phyloP scores from a whole-genome alignment of 2,888 invertebrate species.

The Drosophila paramelanica region DNA sequence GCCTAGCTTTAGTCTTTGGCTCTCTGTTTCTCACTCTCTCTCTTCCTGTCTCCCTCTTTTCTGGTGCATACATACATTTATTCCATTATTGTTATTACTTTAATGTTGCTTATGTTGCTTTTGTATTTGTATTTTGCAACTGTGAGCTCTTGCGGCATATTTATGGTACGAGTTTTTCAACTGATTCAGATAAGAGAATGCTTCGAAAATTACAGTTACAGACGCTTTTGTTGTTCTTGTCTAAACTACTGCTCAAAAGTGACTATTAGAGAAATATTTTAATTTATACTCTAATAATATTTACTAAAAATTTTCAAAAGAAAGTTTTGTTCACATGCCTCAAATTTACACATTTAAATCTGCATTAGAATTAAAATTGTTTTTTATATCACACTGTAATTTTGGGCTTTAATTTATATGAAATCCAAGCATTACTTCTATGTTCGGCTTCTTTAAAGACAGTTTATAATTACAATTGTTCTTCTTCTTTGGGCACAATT shows the following conservation, averaged over 20 bases:
- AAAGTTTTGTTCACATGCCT: background rate
- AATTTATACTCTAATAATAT: background rate
- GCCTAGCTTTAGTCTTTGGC: slow-evolving; percentile 32
- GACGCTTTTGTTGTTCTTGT: slow-evolving; percentile 6
- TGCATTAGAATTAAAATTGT: background rate
- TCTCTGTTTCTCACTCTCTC: slow-evolving; percentile 16
- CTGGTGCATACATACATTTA: slow-evolving; percentile 4
- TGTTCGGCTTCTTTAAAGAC: background rate
- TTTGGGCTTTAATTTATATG: slow-evolving; percentile 8
- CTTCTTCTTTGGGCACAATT: slow-evolving; percentile 32
- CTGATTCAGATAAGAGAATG: slow-evolving; percentile 41
- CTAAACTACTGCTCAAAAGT: no score
- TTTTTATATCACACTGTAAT: background rate
- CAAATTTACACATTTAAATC: no score
- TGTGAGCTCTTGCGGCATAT: slow-evolving; percentile 40
- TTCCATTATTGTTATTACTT: slow-evolving; percentile 45
- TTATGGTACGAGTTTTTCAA: slow-evolving; percentile 32
- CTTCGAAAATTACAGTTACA: slow-evolving; percentile 12
- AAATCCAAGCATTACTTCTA: slow-evolving; percentile 5
- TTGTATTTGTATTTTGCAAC: slow-evolving; percentile 34
- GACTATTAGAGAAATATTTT: no score
- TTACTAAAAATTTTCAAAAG: background rate
- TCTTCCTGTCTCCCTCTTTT: slow-evolving; percentile 5
- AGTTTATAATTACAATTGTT: slow-evolving; percentile 33
- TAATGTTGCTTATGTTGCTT: slow-evolving; percentile 36